phyloP scores from a whole-genome alignment of 2,888 invertebrate species.

The Eupithecia pulchellata region DNA sequence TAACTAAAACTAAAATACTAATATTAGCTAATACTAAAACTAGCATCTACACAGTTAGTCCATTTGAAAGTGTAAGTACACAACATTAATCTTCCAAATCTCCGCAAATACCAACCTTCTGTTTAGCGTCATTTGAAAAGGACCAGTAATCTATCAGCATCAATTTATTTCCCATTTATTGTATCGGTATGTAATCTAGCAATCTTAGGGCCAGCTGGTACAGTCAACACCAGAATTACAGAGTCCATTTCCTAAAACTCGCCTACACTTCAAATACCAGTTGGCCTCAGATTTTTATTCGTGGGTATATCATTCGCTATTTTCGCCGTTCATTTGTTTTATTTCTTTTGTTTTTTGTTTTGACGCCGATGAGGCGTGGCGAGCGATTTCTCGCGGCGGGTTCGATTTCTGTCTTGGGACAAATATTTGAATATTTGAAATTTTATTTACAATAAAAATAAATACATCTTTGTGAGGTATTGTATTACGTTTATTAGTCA shows the following conservation, averaged over 20 bases:
- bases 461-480: no score
- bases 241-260: background rate
- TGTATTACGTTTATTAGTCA: no score
- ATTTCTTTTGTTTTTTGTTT: background rate
- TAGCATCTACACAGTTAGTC: background rate
- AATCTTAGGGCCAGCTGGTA: constrained; percentile 43
- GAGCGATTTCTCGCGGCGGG: no score
- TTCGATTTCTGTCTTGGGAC: no score
- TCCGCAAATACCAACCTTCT: constrained; percentile 1
- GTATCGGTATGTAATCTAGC: constrained; percentile 41
- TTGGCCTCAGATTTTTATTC: background rate
- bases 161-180: constrained; percentile 46
- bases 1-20: no score
- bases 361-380: no score
- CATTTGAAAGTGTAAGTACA: no score
- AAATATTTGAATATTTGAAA: no score
- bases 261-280: background rate
- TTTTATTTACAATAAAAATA: no score
- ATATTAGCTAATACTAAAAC: no score
- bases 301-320: background rate
- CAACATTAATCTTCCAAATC: background rate
- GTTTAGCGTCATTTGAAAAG: constrained; percentile 19
- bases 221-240: background rate
- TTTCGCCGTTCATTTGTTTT: background rate
- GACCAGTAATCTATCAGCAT: constrained; percentile 30